A percentile compares a stretch with the other conserved stretches of the same genome.
Conservation (phyloP, 92 coral and sea anemone genomes). For the Phenganax stokvisi region DNA sequence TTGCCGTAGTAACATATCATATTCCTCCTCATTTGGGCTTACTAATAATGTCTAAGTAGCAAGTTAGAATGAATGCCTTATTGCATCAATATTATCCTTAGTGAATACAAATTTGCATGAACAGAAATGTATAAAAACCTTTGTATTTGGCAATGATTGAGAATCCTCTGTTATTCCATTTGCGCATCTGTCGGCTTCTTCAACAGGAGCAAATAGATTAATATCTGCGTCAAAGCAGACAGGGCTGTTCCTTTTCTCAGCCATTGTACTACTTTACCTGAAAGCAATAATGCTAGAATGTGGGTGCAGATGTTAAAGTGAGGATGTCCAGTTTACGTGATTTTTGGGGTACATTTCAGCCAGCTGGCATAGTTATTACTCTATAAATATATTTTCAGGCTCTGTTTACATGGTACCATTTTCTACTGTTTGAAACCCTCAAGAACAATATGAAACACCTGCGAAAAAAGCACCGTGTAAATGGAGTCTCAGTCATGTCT, state of each 20-base stretch:
- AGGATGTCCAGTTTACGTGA: too few relatives aligned
- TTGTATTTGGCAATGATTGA: constrained; percentile 8
- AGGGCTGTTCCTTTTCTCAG: background rate
- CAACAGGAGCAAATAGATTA: constrained; percentile 88
- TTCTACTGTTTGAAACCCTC: too few relatives aligned
- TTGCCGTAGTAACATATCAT: constrained; percentile 63
- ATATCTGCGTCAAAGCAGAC: constrained; percentile 52
- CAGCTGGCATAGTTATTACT: too few relatives aligned
- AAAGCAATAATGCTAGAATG: background rate
- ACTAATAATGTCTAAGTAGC: constrained; percentile 59
- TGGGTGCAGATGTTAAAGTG: background rate
- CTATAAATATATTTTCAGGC: too few relatives aligned
- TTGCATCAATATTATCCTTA: background rate
- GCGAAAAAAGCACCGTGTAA: too few relatives aligned
- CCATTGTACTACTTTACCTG: constrained; percentile 8
- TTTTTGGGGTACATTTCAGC: too few relatives aligned
- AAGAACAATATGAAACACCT: too few relatives aligned
- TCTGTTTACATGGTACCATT: too few relatives aligned
- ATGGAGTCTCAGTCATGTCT: too few relatives aligned
- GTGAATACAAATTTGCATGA: background rate
- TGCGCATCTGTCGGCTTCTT: constrained; percentile 47
- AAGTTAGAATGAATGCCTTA: background rate
- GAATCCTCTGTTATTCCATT: constrained; percentile 46
- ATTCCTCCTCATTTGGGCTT: constrained; percentile 88
- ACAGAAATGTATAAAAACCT: background rate